Conservation (phyloP, 2,797 vertebrate species). For the Intellagama lesueurii region DNA sequence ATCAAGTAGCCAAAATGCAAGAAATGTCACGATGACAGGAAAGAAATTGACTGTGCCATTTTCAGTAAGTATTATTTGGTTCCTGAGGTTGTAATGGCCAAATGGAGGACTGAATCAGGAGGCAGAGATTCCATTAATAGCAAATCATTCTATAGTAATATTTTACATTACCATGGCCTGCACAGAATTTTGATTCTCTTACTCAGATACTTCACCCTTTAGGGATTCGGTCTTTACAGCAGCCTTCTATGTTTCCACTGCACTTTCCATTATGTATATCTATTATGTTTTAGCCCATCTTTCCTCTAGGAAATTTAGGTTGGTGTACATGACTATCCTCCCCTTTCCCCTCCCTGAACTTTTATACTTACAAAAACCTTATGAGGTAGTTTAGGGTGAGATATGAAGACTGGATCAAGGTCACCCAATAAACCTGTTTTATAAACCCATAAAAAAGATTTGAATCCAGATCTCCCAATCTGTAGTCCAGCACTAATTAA, state of each 20-base stretch:
- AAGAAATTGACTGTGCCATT: slow-evolving; percentile 41
- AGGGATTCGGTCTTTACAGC: slow-evolving; percentile 40
- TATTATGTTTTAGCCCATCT: neutral
- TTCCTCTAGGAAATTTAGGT: neutral
- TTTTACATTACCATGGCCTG: slow-evolving; percentile 1
- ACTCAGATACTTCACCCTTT: fast-evolving
- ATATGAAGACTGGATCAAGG: neutral
- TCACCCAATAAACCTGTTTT: neutral
- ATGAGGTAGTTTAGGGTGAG: neutral
- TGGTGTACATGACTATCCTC: neutral
- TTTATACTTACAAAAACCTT: neutral
- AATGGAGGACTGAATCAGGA: slow-evolving; percentile 46
- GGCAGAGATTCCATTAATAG: slow-evolving; percentile 32
- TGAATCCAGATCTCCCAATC: too few relatives aligned
- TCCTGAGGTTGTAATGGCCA: slow-evolving; percentile 38
- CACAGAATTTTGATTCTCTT: slow-evolving; percentile 26
- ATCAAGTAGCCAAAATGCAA: slow-evolving; percentile 47
- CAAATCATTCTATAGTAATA: slow-evolving; percentile 13
- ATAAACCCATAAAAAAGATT: neutral
- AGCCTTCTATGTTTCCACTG: slow-evolving; percentile 17
- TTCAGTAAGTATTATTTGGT: slow-evolving; percentile 34
- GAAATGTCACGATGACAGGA: slow-evolving; percentile 35
- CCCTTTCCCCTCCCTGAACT: too few relatives aligned
- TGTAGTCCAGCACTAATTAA: neutral
- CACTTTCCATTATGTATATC: slow-evolving; percentile 29